Conservation (phyloP, 2,797 vertebrate genomes). For the Sebastes minor region DNA sequence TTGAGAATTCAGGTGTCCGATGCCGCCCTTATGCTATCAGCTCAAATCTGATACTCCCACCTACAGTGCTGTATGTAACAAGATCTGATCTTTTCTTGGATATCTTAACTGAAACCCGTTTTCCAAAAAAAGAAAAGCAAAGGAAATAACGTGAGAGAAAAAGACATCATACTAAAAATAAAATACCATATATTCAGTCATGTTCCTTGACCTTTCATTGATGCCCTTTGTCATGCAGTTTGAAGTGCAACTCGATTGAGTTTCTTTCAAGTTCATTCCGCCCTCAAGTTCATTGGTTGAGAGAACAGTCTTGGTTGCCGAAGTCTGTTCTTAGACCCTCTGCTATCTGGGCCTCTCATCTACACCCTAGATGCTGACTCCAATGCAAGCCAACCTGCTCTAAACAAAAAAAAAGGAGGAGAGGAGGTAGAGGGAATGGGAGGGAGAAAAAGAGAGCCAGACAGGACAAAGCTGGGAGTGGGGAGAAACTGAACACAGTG, state of each 20-base stretch:
- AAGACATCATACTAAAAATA: neutral
- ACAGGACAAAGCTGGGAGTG: constrained; percentile 81
- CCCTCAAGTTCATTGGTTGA: neutral
- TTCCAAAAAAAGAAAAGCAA: neutral
- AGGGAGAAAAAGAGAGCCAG: constrained; percentile 63
- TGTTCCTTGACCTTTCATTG: neutral
- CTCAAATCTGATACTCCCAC: constrained; percentile 19
- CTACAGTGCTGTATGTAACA: constrained; percentile 15
- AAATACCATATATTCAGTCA: neutral
- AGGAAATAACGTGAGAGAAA: neutral
- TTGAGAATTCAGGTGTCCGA: constrained; percentile 17
- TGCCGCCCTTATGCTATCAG: constrained; percentile 10
- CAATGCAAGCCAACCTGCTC: constrained; percentile 72
- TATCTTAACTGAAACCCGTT: constrained; percentile 5
- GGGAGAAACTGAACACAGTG: constrained; percentile 83
- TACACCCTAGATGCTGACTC: constrained; percentile 65
- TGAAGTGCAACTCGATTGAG: constrained; percentile 29
- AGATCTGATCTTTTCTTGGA: constrained; percentile 19
- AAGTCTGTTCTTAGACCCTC: constrained; percentile 65
- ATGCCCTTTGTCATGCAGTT: constrained; percentile 12
- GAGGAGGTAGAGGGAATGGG: constrained; percentile 54
- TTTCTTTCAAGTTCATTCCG: constrained; percentile 46
- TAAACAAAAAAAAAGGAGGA: constrained; percentile 58
- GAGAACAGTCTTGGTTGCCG: constrained; percentile 50
- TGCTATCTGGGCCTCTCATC: constrained; percentile 79